Base-by-base conservation (phyloP, 1,140 invertebrate species). In the Acromyrmex heyeri region DNA sequence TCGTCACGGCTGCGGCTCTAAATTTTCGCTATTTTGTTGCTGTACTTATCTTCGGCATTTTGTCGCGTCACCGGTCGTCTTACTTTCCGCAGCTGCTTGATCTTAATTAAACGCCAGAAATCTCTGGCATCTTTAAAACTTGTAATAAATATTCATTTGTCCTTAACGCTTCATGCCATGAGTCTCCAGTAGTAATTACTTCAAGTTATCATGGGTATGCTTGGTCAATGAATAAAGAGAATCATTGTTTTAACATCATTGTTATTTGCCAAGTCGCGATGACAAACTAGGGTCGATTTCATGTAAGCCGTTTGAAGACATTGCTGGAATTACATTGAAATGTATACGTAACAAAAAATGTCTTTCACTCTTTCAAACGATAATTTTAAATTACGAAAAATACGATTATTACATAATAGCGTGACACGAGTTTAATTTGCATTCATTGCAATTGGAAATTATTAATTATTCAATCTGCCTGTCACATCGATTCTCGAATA, bases 11-110 rank as follows among this genome's bases (percentile, higher is more conserved):
- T 21, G n/a, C 55, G 55, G 27, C 44, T 73, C 69, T 61, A 83
- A 83, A 83, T 83, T 72, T 69, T 75, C 69, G 69, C 69, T 73
- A 83, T 83, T 83, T 83, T 83, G 79, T 83, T 75, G 55, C 69
- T 34, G 79, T 34, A 75, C 79, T 83, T 83, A 83, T 83, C 79
- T 83, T 73, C 55, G 57, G 69, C 38, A 75, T 83, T 83, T 83
- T 75, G 55, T 61, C 55, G 79, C n/a, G 50, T 59, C 78, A 38
- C 55, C 55, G 30, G 21, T 3, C 34, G 34, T 34, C 53, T 70
- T 27, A 34, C 38, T 30, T 59, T 18, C 53, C 69, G 69, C 79
- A 83, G 69, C 79, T 83, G 79, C 69, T 75, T 83, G 69, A 75
- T 83, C 79, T 83, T 83, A 83, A 83, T 83, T 83, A 83, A 83